Percentiles rank a stretch among this genome's conserved stretches.
Evolutionary conservation across 2,888 invertebrate genomes (phyloP).

Genomic region (Melipona beecheii): DNA sequence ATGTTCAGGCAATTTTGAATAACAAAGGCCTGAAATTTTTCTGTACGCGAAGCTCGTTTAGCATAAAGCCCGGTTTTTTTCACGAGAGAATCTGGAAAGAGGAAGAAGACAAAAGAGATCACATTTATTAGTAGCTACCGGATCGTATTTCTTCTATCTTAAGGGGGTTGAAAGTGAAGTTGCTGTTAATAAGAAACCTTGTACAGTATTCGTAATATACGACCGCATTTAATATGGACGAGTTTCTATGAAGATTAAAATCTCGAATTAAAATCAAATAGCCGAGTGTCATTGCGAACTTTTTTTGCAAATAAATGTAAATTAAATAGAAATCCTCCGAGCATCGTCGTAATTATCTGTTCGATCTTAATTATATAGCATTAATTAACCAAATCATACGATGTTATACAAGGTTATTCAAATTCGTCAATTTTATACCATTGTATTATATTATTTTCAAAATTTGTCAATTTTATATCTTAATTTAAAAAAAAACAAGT

Average conservation of each 20-base stretch:
- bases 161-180: not conserved
- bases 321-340: too few species aligned
- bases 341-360: too few species aligned
- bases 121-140: not conserved
- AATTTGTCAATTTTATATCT: too few species aligned
- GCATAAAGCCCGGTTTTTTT: not conserved
- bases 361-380: too few species aligned
- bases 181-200: not conserved
- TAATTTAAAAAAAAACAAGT: too few species aligned
- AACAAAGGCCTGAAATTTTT: not conserved
- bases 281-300: too few species aligned
- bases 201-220: not conserved
- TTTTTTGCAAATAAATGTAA: too few species aligned
- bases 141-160: conserved; percentile 7
- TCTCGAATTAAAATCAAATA: too few species aligned
- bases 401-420: too few species aligned
- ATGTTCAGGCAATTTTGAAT: not conserved
- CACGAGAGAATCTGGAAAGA: not conserved
- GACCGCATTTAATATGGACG: not conserved
- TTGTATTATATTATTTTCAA: too few species aligned
- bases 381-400: too few species aligned
- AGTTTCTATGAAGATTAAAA: not conserved
- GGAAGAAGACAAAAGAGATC: not conserved
- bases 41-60: not conserved
- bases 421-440: too few species aligned